Evolutionary conservation across 2,888 invertebrate species (phyloP).

Genomic region (Macrosoma leucophasiata): DNA sequence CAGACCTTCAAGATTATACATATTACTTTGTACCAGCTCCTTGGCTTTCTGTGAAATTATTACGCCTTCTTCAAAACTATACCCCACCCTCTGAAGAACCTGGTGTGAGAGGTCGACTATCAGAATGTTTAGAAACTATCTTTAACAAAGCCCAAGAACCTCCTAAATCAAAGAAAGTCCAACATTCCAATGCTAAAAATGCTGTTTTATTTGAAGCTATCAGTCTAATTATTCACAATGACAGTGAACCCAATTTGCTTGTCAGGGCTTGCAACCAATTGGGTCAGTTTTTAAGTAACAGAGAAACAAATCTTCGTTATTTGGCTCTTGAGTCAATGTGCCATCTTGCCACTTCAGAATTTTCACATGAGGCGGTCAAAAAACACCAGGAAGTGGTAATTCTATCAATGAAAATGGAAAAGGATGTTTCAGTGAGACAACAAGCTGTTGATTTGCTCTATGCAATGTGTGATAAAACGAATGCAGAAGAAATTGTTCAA

Average conservation of each 20-base stretch:
- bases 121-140: slow-evolving; percentile 98
- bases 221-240: slow-evolving; percentile 99
- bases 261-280: slow-evolving; percentile 99
- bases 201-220: slow-evolving; percentile 99
- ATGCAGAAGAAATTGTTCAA: slow-evolving; percentile 99
- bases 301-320: slow-evolving; percentile 98
- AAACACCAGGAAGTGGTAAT: slow-evolving; percentile 99
- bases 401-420: slow-evolving; percentile 99
- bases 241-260: slow-evolving; percentile 96
- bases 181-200: slow-evolving; percentile 99
- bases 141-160: slow-evolving; percentile 99
- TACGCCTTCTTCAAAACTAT: slow-evolving; percentile 97
- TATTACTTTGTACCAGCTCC: slow-evolving; percentile 99
- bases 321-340: slow-evolving; percentile 99
- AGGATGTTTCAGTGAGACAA: slow-evolving; percentile 98
- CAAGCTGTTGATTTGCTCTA: slow-evolving; percentile 98
- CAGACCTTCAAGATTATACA: slow-evolving; percentile 99
- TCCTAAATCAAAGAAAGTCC: slow-evolving; percentile 99
- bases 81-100: slow-evolving; percentile 98
- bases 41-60: slow-evolving; percentile 98
- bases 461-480: slow-evolving; percentile 99
- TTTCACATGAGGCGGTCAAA: slow-evolving; percentile 99
- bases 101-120: slow-evolving; percentile 94
- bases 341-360: slow-evolving; percentile 98
- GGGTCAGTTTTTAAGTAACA: slow-evolving; percentile 97